phyloP scores from a whole-genome alignment of 2,797 vertebrate species.

The Strix occidentalis region DNA sequence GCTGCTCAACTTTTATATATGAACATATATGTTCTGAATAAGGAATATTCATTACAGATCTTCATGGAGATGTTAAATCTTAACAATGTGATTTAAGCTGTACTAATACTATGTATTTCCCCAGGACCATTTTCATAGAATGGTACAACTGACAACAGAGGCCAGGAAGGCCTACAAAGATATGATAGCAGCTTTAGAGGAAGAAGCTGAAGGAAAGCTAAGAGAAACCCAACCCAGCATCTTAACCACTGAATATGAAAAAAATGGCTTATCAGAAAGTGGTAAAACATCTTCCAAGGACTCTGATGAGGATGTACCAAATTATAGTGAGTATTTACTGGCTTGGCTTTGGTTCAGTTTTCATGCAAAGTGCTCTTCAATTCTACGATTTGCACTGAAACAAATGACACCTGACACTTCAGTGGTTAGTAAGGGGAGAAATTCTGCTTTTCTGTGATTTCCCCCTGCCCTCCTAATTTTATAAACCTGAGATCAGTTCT shows the following conservation, averaged over 20 bases:
- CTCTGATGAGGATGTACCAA: constrained; percentile 80
- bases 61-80: not conserved
- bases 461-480: not conserved
- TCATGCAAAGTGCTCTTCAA: not conserved
- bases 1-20: not conserved
- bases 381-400: not conserved
- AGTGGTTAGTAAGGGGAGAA: not conserved
- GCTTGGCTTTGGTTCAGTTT: not conserved
- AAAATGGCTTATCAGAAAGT: not conserved
- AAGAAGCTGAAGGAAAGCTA: constrained; percentile 34
- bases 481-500: not conserved
- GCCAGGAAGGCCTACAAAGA: constrained; percentile 89
- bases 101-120: not conserved
- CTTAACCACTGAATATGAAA: not conserved
- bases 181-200: constrained; percentile 82
- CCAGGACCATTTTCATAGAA: constrained; percentile 93
- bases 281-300: not conserved
- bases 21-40: not conserved
- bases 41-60: not conserved
- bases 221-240: not conserved
- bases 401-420: not conserved
- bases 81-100: not conserved
- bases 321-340: constrained; percentile 84
- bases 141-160: constrained; percentile 91
- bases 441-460: not conserved